Evolutionary conservation across 2,113 vertebrate genomes (phyloP).

Genomic region (Numida meleagris): DNA sequence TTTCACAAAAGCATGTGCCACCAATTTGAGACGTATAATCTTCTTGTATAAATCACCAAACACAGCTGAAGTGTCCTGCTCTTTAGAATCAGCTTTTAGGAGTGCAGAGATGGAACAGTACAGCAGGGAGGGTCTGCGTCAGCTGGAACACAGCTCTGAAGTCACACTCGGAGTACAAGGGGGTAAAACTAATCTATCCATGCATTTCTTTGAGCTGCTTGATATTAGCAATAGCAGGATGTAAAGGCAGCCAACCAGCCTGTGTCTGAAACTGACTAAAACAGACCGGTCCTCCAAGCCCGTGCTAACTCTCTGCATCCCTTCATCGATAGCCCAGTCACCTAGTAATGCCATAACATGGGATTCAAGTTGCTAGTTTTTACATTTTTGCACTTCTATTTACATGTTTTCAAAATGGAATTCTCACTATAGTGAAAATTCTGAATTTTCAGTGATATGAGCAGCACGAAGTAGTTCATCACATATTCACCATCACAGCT

Average conservation of each 20-base stretch:
- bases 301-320: not conserved
- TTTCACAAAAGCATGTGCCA: not conserved
- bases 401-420: not conserved
- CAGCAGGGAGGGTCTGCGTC: no score
- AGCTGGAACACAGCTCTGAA: not conserved
- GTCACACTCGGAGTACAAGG: not conserved
- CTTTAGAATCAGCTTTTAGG: not conserved
- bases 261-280: not conserved
- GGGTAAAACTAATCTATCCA: not conserved
- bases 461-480: not conserved
- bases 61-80: not conserved
- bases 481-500: not conserved
- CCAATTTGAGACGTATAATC: not conserved
- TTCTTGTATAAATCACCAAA: not conserved
- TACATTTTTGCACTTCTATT: not conserved
- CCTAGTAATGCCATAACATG: accelerated
- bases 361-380: not conserved
- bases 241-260: not conserved
- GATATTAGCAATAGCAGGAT: not conserved
- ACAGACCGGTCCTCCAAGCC: not conserved
- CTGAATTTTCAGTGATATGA: not conserved
- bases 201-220: not conserved
- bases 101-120: not conserved
- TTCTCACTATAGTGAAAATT: not conserved
- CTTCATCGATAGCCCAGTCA: not conserved